A percentile compares a stretch with the other conserved stretches of the same genome.
These are phyloP conservation scores for Pinctada fucata DNA, from an alignment of 2,888 invertebrate species.

Conservation along the genomic window DNA sequence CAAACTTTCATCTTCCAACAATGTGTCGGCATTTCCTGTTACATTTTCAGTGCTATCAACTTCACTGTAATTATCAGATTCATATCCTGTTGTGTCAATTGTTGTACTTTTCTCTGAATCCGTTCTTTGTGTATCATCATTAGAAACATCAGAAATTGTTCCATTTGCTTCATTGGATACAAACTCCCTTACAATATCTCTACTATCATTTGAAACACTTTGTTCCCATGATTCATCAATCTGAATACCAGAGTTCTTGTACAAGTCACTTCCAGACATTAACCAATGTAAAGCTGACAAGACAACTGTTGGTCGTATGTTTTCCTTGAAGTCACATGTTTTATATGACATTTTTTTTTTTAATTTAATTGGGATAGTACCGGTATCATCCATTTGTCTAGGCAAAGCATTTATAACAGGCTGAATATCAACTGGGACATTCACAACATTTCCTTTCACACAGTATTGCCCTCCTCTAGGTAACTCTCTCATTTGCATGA, in stretches of 20 bases:
- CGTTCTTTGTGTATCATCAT: background rate
- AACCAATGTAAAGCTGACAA: constrained; percentile 41
- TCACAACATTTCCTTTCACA: constrained; percentile 48
- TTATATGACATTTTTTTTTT: constrained; percentile 46
- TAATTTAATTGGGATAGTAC: constrained; percentile 46
- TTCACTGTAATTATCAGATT: constrained; percentile 3
- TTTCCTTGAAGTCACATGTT: constrained; percentile 40
- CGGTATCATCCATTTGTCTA: constrained; percentile 38
- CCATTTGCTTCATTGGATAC: background rate
- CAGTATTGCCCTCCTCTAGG: constrained; percentile 46
- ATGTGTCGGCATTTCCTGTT: constrained; percentile 24
- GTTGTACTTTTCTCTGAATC: too few relatives aligned
- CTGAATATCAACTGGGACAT: constrained; percentile 54
- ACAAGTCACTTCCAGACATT: constrained; percentile 38
- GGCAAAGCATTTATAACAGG: constrained; percentile 38
- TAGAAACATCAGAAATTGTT: background rate
- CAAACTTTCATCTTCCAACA: constrained; percentile 31
- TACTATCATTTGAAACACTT: background rate
- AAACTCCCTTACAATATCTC: constrained; percentile 13
- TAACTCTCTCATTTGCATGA: constrained; percentile 41
- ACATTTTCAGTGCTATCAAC: constrained; percentile 11
- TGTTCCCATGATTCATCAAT: constrained; percentile 39
- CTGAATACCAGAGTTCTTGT: constrained; percentile 35
- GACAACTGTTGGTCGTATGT: constrained; percentile 43
- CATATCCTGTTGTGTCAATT: too few relatives aligned